These are phyloP conservation scores for Schizaphis graminum DNA, from an alignment of 2,888 invertebrate species.

Conservation along the genomic window DNA sequence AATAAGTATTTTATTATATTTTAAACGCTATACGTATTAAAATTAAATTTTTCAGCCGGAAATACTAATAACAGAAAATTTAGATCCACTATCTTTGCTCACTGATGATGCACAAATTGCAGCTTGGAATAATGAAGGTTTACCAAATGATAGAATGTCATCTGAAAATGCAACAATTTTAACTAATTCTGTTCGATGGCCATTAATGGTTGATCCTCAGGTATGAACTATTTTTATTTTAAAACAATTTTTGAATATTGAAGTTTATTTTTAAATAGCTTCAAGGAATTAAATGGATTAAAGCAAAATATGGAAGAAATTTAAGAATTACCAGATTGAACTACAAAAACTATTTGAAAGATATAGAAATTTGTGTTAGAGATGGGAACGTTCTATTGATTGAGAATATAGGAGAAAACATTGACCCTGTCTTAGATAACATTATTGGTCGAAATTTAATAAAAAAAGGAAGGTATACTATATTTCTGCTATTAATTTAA, in stretches of 20 bases:
- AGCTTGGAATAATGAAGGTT: constrained; percentile 92
- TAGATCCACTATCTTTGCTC: constrained; percentile 87
- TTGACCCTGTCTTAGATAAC: constrained; percentile 93
- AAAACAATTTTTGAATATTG: background rate
- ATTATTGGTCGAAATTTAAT: constrained; percentile 89
- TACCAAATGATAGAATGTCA: constrained; percentile 94
- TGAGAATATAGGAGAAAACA: constrained; percentile 89
- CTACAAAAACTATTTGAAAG: constrained; percentile 86
- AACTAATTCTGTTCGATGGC: constrained; percentile 91
- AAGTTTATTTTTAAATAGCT: constrained; percentile 70
- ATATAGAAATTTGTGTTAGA: constrained; percentile 81
- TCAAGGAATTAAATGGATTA: constrained; percentile 96
- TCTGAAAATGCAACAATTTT: constrained; percentile 94
- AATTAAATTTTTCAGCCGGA: constrained; percentile 73
- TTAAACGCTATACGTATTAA: background rate
- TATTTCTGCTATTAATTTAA: background rate
- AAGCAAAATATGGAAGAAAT: constrained; percentile 82
- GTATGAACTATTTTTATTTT: constrained; percentile 70
- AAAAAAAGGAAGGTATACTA: constrained; percentile 81
- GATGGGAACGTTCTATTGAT: constrained; percentile 83
- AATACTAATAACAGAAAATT: constrained; percentile 83
- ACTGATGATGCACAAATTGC: constrained; percentile 95
- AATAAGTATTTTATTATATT: background rate
- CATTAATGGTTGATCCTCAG: constrained; percentile 95
- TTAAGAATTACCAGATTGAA: constrained; percentile 84